A percentile compares a stretch with the other conserved stretches of the same genome.
Conservation (phyloP, 2,888 invertebrate genomes). For the Nymphalis polychloros region DNA sequence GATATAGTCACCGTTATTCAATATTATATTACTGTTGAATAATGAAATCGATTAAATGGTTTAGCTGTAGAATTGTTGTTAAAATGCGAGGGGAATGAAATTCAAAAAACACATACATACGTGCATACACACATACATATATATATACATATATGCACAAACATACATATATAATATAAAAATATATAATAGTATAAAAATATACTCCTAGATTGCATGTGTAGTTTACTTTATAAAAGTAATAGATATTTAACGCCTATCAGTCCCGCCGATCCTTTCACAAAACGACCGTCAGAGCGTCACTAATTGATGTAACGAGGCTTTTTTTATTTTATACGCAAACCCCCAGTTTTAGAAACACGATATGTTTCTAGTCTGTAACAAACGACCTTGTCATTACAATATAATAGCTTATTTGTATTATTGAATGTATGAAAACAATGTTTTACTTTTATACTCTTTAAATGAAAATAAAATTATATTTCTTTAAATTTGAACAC, state of each 20-base stretch:
- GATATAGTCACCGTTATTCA: no score
- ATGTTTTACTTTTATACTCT: not conserved
- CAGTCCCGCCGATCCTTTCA: slow-evolving; percentile 15
- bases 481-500: no score
- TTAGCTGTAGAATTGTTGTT: no score
- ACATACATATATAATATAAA: no score
- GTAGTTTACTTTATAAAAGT: slow-evolving; percentile 2
- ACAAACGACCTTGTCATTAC: not conserved
- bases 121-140: no score
- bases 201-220: not conserved
- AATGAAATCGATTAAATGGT: no score
- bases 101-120: not conserved
- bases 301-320: slow-evolving; percentile 23
- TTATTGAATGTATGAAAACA: not conserved
- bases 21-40: no score
- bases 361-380: not conserved
- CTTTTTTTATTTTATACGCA: slow-evolving; percentile 16
- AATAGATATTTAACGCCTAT: slow-evolving; percentile 22
- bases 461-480: no score
- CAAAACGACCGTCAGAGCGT: slow-evolving; percentile 19
- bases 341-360: slow-evolving; percentile 4
- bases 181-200: no score
- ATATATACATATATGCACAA: no score
- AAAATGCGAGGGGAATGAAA: no score
- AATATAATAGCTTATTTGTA: not conserved